A percentile compares a stretch with the other conserved stretches of the same genome.
These are phyloP conservation scores for Xenopus tropicalis DNA, from an alignment of 2,113 vertebrate genomes.

Conservation along the genomic window DNA sequence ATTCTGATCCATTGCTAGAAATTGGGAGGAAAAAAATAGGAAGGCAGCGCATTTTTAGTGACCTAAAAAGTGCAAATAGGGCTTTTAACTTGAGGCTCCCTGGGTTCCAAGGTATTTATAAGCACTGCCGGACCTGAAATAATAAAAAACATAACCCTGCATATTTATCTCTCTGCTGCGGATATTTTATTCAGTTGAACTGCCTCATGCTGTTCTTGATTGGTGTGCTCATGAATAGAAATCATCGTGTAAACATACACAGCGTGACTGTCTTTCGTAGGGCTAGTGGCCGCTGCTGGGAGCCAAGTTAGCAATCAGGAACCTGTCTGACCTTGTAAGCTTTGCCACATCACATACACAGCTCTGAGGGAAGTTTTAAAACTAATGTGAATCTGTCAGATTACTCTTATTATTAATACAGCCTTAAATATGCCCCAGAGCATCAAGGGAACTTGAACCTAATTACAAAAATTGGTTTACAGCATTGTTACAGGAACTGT, in stretches of 20 bases:
- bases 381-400: slow-evolving; percentile 37
- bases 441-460: slow-evolving; percentile 36
- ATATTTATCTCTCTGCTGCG: slow-evolving; percentile 41
- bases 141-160: slow-evolving; percentile 47
- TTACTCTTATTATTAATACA: slow-evolving; percentile 42
- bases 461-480: slow-evolving; percentile 42
- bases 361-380: slow-evolving; percentile 21
- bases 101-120: slow-evolving; percentile 44
- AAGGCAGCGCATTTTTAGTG: slow-evolving; percentile 27
- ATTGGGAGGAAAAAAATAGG: neutral
- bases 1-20: slow-evolving; percentile 17
- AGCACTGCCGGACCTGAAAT: slow-evolving; percentile 41
- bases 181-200: slow-evolving; percentile 47
- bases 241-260: slow-evolving; percentile 46
- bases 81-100: slow-evolving; percentile 43
- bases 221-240: slow-evolving; percentile 47
- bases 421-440: slow-evolving; percentile 30
- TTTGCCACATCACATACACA: slow-evolving; percentile 37
- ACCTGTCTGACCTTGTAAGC: slow-evolving; percentile 46
- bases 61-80: slow-evolving; percentile 38
- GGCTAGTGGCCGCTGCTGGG: slow-evolving; percentile 44
- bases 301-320: slow-evolving; percentile 46
- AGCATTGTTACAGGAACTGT: slow-evolving; percentile 26
- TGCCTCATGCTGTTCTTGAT: slow-evolving; percentile 47
- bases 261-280: slow-evolving; percentile 42